phyloP scores from a whole-genome alignment of 2,888 invertebrate species.

The Agrochola lychnidis region DNA sequence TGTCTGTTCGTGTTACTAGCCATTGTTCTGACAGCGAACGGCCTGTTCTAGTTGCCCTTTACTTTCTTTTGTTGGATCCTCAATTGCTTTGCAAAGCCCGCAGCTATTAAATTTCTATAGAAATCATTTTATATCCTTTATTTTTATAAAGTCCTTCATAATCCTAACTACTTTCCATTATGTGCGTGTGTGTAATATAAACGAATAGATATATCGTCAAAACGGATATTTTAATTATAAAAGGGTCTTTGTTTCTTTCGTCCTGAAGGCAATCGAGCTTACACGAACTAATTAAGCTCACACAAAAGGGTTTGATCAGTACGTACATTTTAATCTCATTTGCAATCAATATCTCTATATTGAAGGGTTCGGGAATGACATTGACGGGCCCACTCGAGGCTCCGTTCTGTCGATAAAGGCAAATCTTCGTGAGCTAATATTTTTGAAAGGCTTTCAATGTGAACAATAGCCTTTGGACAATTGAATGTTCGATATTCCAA shows the following conservation, averaged over 20 bases:
- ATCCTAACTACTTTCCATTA: conserved; percentile 20
- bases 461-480: conserved; percentile 72
- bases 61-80: conserved; percentile 49
- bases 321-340: conserved; percentile 75
- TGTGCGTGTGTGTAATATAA: neutral
- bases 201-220: conserved; percentile 18
- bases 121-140: conserved; percentile 7
- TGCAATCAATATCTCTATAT: conserved; percentile 73
- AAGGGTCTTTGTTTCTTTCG: conserved; percentile 49
- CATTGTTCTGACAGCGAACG: conserved; percentile 60
- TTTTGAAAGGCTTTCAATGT: conserved; percentile 72
- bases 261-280: conserved; percentile 52
- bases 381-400: conserved; percentile 70
- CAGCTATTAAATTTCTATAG: conserved; percentile 26
- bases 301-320: conserved; percentile 70
- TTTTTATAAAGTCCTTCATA: conserved; percentile 4
- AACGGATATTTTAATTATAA: conserved; percentile 41
- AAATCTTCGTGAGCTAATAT: conserved; percentile 74
- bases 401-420: conserved; percentile 63
- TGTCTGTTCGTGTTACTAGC: conserved; percentile 68
- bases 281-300: conserved; percentile 66
- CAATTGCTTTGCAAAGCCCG: conserved; percentile 31
- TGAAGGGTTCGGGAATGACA: conserved; percentile 67
- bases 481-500: conserved; percentile 67
- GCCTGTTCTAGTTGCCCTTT: conserved; percentile 37